Base-by-base conservation (phyloP, 2,888 invertebrate species). In the Zhuqinia jingwanae region DNA sequence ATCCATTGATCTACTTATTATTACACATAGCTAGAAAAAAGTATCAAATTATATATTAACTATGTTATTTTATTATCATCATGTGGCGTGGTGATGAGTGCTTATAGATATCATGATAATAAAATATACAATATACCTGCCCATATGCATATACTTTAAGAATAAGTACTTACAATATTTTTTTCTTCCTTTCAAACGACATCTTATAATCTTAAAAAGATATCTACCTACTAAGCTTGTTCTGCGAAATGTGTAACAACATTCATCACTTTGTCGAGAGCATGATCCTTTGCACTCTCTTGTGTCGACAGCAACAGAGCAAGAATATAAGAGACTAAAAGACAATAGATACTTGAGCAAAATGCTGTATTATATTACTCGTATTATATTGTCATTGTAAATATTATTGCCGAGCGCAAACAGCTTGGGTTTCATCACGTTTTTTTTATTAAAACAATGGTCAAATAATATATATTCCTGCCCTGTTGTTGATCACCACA, bases 301-400 rank as follows among this genome's bases (percentile, higher is more conserved):
- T 75, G n/a, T 36, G 77, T 84, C 84, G 56, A 77, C 84, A 73
- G 45, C 22, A 56, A 25, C 25, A 47, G n/a, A 22, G 58, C 58
- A 5, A 58, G 58, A 10, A 22, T 15, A 53, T 20, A 42, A 1
- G 17, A 65, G 17, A 15, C 22, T 45, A 47, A 17, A 85, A 85
- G 79, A 85, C 85, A 85, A 85, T 85, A 63, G 85, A 68, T 50
- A 73, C 73, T 73, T 73, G 50, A 73, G 47, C 65, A 70, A 50
- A 73, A 73, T 73, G 50, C 27, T 73, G 25, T 70, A 70, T 70
- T 70, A 70, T 70, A n/a, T 70, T 47, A 73, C 50, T 73, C 45
- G 22, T 68, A 17, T 47, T 70, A 36, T 36, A 6, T 36, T 36
- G 8, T 36, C 8, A 8, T 36, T 36, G 8, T 36, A 36, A 6